Conservation (phyloP, 1,140 invertebrate species). For the Pectinophora gossypiella region DNA sequence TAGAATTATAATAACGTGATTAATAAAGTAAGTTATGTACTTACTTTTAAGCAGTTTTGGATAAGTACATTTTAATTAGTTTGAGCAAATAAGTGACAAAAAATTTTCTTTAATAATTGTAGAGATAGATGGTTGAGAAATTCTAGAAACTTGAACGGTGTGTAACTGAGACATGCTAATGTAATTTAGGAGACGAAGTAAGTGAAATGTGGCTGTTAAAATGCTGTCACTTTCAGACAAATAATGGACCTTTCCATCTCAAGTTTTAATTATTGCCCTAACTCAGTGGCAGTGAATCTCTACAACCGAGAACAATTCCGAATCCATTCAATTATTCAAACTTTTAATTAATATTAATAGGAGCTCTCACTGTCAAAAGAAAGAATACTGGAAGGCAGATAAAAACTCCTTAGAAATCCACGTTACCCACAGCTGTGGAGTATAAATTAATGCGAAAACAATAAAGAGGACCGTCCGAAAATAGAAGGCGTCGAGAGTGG, state of each 20-base stretch:
- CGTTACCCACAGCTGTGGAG: constrained; percentile 63
- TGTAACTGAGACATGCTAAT: no score
- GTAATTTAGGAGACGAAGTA: no score
- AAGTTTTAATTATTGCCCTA: constrained; percentile 66
- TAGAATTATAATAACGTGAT: not conserved
- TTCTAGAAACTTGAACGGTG: no score
- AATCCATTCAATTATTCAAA: constrained; percentile 73
- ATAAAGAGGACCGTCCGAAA: constrained; percentile 61
- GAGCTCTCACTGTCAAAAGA: constrained; percentile 68
- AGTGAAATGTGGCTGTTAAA: constrained; percentile 13
- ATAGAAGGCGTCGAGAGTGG: constrained; percentile 45
- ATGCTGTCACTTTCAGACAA: constrained; percentile 46
- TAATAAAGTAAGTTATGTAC: not conserved
- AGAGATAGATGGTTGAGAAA: no score
- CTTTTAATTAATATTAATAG: constrained; percentile 75
- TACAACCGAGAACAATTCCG: constrained; percentile 65
- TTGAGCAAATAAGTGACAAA: no score
- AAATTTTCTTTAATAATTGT: no score
- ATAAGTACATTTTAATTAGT: no score
- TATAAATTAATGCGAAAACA: constrained; percentile 72
- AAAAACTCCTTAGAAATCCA: constrained; percentile 71
- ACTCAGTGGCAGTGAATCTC: constrained; percentile 52
- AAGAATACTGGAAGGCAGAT: constrained; percentile 66
- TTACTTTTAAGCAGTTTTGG: no score
- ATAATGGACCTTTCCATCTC: constrained; percentile 44